Conservation (phyloP, 1,140 invertebrate genomes). For the Cataglyphis hispanica region DNA sequence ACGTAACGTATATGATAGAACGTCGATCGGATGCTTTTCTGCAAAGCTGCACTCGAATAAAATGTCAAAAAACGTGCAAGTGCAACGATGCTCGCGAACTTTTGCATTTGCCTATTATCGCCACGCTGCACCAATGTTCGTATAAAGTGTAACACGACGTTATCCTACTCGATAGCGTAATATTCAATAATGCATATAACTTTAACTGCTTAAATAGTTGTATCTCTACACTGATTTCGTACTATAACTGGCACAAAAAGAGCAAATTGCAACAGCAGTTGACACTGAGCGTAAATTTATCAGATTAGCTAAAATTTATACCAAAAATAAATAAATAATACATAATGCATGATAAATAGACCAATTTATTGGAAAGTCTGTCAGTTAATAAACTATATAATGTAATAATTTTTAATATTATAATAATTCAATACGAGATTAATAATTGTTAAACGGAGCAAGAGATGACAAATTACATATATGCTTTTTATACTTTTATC, state of each 20-base stretch:
- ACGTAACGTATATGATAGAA: no score
- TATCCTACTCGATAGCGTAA: constrained; percentile 16
- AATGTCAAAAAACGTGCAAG: constrained; percentile 18
- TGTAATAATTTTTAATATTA: not conserved
- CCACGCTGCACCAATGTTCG: not conserved
- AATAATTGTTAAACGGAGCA: not conserved
- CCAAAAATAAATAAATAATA: constrained; percentile 16
- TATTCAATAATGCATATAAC: constrained; percentile 35
- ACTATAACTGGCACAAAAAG: not conserved
- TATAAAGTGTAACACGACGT: not conserved
- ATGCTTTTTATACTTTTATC: not conserved
- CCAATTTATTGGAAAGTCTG: not conserved
- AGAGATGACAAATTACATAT: not conserved
- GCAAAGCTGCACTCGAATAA: constrained; percentile 34
- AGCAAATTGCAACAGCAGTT: constrained; percentile 3
- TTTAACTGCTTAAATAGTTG: constrained; percentile 19
- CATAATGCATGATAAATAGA: constrained; percentile 13
- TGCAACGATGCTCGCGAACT: not conserved
- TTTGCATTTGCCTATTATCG: not conserved
- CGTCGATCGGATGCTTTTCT: constrained; percentile 20
- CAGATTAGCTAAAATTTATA: not conserved
- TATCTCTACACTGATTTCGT: not conserved
- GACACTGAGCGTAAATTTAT: not conserved
- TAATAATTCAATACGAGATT: not conserved
- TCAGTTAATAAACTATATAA: not conserved